Conservation (phyloP, 2,113 vertebrate genomes). For the Saguinus midas region DNA sequence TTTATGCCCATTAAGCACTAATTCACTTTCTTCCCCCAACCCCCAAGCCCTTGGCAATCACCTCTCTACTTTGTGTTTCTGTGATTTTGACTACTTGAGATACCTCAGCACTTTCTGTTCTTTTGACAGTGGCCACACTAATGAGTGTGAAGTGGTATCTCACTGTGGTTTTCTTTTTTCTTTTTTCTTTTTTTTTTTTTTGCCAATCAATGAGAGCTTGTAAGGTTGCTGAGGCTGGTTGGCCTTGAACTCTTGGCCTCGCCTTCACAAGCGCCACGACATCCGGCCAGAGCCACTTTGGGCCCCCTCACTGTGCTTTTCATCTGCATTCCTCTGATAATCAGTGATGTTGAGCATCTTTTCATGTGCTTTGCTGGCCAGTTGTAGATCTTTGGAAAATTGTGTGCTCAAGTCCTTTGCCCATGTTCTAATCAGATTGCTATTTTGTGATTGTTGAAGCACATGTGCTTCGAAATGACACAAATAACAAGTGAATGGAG, state of each 20-base stretch:
- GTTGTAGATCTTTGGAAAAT: not conserved
- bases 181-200: no score
- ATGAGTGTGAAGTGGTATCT: accelerated
- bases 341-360: accelerated
- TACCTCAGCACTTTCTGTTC: not conserved
- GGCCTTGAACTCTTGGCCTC: no score
- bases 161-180: accelerated
- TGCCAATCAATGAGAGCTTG: no score
- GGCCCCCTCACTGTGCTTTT: not conserved
- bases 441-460: not conserved
- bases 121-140: not conserved
- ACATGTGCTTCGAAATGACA: not conserved
- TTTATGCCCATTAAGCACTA: no score
- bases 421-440: not conserved
- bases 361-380: not conserved
- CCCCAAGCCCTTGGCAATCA: not conserved
- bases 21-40: not conserved
- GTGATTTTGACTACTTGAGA: not conserved
- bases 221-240: no score
- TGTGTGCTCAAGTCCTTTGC: not conserved
- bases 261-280: no score
- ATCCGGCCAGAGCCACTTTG: no score
- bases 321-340: not conserved
- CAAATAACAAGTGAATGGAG: not conserved
- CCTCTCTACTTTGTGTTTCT: not conserved